Percentiles rank a stretch among this genome's conserved stretches.
Evolutionary conservation across 1,140 invertebrate species (phyloP).

Genomic region (Drepana arcuata): DNA sequence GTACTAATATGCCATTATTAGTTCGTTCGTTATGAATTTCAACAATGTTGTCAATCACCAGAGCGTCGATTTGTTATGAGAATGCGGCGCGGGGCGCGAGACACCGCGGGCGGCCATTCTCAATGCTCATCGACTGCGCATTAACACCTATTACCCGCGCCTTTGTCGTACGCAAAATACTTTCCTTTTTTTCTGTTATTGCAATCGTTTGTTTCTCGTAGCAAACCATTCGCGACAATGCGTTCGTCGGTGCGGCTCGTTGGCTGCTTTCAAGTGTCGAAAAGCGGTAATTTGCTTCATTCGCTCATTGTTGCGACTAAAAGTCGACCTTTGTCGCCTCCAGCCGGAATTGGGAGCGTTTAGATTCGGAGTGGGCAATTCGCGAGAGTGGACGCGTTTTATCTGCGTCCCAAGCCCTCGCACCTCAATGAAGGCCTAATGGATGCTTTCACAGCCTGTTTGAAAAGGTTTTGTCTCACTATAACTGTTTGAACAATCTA

Average conservation of each 20-base stretch:
- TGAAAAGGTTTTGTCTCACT: no score
- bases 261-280: conserved; percentile 59
- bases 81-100: conserved; percentile 25
- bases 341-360: conserved; percentile 63
- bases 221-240: conserved; percentile 62
- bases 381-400: conserved; percentile 51
- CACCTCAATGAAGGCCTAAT: conserved; percentile 36
- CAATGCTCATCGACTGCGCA: conserved; percentile 42
- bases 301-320: conserved; percentile 62
- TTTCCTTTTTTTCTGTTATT: conserved; percentile 68
- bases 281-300: conserved; percentile 67
- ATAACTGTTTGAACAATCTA: no score
- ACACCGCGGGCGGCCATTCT: conserved; percentile 42
- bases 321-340: conserved; percentile 61
- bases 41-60: conserved; percentile 51
- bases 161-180: conserved; percentile 58
- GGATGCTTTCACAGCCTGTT: conserved; percentile 28
- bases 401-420: conserved; percentile 9
- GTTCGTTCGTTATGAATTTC: no score
- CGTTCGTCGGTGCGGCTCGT: conserved; percentile 43
- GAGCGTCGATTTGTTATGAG: conserved; percentile 60
- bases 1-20: no score
- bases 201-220: conserved; percentile 59
- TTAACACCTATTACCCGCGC: conserved; percentile 63
- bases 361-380: conserved; percentile 60